Evolutionary conservation across 1,140 invertebrate genomes (phyloP).

Genomic region (Chironomus tepperi): DNA sequence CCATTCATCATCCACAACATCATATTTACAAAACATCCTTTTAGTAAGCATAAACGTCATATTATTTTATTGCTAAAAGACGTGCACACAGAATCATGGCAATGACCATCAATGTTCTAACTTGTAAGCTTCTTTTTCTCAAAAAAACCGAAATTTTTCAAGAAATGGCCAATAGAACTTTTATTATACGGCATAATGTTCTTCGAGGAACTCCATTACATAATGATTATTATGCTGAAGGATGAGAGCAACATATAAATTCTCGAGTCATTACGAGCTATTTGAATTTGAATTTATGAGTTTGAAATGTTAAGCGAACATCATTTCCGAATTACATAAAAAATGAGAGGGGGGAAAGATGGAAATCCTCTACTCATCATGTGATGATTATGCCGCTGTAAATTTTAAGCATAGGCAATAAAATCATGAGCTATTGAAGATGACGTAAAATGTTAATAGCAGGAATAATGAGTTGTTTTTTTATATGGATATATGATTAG

Average conservation of each 20-base stretch:
- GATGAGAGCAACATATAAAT: neutral
- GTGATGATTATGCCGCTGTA: neutral
- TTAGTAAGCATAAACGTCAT: neutral
- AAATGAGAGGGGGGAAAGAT: neutral
- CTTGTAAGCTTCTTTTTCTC: no score
- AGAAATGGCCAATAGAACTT: neutral
- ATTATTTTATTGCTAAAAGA: neutral
- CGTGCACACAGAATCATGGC: neutral
- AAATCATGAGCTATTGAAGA: neutral
- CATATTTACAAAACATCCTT: no score
- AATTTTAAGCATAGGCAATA: constrained; percentile 6
- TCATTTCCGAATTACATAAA: constrained; percentile 2
- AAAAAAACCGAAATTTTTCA: no score
- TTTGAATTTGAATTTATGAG: neutral
- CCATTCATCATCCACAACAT: no score
- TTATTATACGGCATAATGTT: neutral
- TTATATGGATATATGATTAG: no score
- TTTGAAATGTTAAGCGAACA: neutral
- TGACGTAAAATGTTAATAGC: neutral
- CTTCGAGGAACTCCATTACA: neutral
- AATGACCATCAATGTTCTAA: neutral
- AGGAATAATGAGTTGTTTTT: no score
- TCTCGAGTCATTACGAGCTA: constrained; percentile 2
- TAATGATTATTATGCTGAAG: neutral
- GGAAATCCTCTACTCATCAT: neutral